Percentiles rank a stretch among this genome's conserved stretches.
phyloP scores from a whole-genome alignment of 1,140 invertebrate species.

The Agrypnia vestita region DNA sequence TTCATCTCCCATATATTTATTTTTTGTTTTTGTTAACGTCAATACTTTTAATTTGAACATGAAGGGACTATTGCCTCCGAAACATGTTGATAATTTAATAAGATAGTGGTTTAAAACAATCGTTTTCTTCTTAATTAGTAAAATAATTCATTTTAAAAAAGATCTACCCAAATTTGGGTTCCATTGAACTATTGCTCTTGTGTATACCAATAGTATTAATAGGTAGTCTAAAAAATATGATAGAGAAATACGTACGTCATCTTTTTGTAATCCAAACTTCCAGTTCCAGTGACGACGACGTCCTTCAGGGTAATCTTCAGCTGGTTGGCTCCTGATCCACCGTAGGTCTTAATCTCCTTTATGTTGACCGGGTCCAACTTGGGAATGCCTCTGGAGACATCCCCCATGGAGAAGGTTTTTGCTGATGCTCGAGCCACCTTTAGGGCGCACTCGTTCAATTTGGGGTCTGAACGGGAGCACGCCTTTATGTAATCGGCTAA shows the following conservation, averaged over 20 bases:
- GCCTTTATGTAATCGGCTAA: conserved; percentile 63
- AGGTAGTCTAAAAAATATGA: no score
- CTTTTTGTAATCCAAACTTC: conserved; percentile 52
- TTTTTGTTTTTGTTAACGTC: no score
- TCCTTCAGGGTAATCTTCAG: conserved; percentile 58
- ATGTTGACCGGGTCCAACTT: conserved; percentile 59
- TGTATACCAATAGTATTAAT: no score
- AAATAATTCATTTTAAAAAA: no score
- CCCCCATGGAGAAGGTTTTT: conserved; percentile 56
- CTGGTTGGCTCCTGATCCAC: conserved; percentile 42
- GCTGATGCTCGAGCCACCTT: conserved; percentile 62
- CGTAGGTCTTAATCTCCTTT: conserved; percentile 54
- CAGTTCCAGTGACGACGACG: conserved; percentile 54
- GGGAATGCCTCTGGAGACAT: conserved; percentile 54
- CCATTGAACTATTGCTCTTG: no score
- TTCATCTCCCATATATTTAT: no score
- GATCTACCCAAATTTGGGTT: no score
- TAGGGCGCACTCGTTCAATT: conserved; percentile 64
- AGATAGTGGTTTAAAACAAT: no score
- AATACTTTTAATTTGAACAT: no score
- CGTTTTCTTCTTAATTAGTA: no score
- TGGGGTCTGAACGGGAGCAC: conserved; percentile 62
- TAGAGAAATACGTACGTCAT: conserved; percentile 56
- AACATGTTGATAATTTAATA: no score
- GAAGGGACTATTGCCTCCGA: no score